Evolutionary conservation across 53 echinoderm and acorn worm genomes (phyloP).

Genomic region (Holothuria scabra): DNA sequence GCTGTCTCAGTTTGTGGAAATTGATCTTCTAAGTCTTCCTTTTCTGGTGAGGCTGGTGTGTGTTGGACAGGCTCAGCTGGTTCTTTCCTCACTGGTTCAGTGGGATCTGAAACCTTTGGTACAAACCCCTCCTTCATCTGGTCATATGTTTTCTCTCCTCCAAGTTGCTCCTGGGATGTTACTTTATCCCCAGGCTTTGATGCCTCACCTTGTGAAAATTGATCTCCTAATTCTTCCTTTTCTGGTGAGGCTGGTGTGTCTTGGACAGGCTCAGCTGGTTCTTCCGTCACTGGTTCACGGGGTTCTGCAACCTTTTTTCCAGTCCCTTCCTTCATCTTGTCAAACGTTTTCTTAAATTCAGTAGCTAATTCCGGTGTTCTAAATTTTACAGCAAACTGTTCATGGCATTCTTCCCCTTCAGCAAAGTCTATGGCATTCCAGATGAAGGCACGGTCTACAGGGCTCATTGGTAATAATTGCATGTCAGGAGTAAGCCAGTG

Average conservation of each 20-base stretch:
- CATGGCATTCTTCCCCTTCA: slow-evolving; percentile 73
- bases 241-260: too few species aligned
- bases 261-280: neutral
- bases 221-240: too few species aligned
- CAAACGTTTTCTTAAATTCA: slow-evolving; percentile 72
- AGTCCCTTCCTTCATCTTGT: slow-evolving; percentile 54
- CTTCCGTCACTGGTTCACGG: slow-evolving; percentile 12
- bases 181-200: neutral
- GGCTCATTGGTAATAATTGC: slow-evolving; percentile 45
- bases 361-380: slow-evolving; percentile 69
- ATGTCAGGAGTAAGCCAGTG: slow-evolving; percentile 58
- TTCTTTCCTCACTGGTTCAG: slow-evolving; percentile 21
- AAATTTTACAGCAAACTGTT: slow-evolving; percentile 92
- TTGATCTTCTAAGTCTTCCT: too few species aligned
- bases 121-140: slow-evolving; percentile 51
- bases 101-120: neutral
- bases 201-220: neutral
- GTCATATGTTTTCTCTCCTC: neutral
- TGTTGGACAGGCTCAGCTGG: too few species aligned
- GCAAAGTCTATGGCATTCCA: slow-evolving; percentile 82
- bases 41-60: too few species aligned
- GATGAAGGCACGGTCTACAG: slow-evolving; percentile 63
- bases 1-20: neutral
- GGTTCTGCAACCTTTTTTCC: neutral
- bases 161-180: neutral